Evolutionary conservation across 2,113 vertebrate species (phyloP), one percentile per base, ranked within the genome.

Genomic region (Hippoglossus stenolepis): DNA sequence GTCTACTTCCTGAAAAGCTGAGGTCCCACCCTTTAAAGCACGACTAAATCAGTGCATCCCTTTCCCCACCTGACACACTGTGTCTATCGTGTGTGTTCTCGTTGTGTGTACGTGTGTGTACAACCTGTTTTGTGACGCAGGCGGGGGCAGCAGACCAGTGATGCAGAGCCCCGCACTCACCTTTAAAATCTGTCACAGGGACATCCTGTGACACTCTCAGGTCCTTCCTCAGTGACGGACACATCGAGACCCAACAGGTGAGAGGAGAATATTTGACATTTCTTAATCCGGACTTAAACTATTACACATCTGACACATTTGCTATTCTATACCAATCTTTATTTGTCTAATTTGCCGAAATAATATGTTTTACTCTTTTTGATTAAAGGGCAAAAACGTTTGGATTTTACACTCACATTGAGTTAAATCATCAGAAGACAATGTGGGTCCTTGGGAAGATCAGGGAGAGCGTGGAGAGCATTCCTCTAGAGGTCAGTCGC

Each of bases 391-490:
- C 24, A 75, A 58, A 31, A 18, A n/a, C 18, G 5, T 18, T 51
- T 51, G 49, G 6, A 24, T 18, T 13, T 75, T 10, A 51, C 40
- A 18, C 18, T 65, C 12, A 54, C 9, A 12, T 59, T 23, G 6
- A 13, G 21, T 13, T 54, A 51, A 54, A 26, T 53, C 17, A 28
- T 54, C 43, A 21, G 31, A 43, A 58, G 56, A 77, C 14, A 62
- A 87, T 94, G 83, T 94, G 92, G 93, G 82, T 93, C 11, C 59
- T 93, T 56, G 91, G 73, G 57, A 91, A 88, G 81, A 84, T 93
- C 59, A 77, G 77, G 38, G 86, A 91, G 60, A 89, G 82, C 10
- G 54, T 87, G 28, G 90, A 91, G 80, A 91, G 43, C 89, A 79
- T 91, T 59, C 90, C 86, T 24, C 24, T 56, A 0, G 85, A 91